These are phyloP conservation scores for Irena cyanogastra DNA, from an alignment of 2,113 vertebrate species.

Conservation along the genomic window DNA sequence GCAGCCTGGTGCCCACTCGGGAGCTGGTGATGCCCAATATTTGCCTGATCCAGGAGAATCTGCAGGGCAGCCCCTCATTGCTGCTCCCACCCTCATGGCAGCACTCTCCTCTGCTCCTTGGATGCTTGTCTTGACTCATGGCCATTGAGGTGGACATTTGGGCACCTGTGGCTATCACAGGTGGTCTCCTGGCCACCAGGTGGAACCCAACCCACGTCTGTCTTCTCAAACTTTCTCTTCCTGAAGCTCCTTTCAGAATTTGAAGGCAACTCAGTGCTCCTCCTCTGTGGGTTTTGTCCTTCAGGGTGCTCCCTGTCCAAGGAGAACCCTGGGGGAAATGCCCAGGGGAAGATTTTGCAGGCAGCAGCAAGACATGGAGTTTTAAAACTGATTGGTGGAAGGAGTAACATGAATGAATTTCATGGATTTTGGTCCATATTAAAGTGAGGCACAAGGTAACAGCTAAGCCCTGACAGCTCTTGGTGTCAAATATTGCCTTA, in stretches of 20 bases:
- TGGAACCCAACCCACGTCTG: background rate
- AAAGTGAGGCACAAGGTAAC: background rate
- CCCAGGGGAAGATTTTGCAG: background rate
- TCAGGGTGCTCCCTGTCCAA: background rate
- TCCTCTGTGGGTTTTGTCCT: fast-evolving
- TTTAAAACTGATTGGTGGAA: background rate
- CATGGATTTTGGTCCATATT: background rate
- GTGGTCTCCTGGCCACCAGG: background rate
- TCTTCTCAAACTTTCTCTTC: background rate
- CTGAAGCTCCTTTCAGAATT: background rate
- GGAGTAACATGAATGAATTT: background rate
- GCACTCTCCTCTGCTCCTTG: fast-evolving
- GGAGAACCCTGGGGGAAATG: fast-evolving
- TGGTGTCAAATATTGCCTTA: background rate
- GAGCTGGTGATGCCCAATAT: background rate
- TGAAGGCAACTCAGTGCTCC: fast-evolving
- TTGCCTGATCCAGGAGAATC: fast-evolving
- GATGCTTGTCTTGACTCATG: background rate
- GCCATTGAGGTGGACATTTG: fast-evolving
- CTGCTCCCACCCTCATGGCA: background rate
- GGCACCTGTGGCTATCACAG: background rate
- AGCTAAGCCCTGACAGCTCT: background rate
- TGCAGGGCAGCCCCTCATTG: fast-evolving
- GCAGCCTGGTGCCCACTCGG: background rate
- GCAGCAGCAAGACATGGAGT: background rate